These are phyloP conservation scores for Callyntrura sp. DNA, from an alignment of 2,888 invertebrate species.

Conservation along the genomic window DNA sequence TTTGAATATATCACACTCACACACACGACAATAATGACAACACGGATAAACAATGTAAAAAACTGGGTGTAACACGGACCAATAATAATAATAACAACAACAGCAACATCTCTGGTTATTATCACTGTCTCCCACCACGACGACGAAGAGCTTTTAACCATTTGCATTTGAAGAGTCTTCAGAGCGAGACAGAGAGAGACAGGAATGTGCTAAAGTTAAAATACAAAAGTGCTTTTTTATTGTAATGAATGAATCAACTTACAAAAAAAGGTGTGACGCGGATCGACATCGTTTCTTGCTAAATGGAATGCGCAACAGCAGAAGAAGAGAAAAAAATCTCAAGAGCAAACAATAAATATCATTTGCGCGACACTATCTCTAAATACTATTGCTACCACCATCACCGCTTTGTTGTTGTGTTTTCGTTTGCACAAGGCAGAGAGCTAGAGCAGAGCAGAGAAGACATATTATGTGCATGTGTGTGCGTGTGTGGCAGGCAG, in stretches of 20 bases:
- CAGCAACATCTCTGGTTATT: no score
- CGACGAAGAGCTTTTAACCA: background rate
- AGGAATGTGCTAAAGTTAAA: slow-evolving; percentile 7
- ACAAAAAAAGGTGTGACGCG: slow-evolving; percentile 2
- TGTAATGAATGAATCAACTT: slow-evolving; percentile 8
- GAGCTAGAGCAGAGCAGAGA: no score
- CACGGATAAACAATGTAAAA: slow-evolving; percentile 1
- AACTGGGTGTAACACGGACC: slow-evolving; percentile 27
- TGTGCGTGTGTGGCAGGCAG: slow-evolving; percentile 9
- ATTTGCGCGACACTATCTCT: background rate
- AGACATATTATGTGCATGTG: no score
- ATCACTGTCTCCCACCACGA: no score
- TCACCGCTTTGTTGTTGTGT: no score
- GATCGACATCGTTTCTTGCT: background rate
- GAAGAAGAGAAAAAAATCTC: background rate
- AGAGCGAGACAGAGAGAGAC: background rate
- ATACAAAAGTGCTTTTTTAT: background rate
- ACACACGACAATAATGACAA: no score
- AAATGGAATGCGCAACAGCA: background rate
- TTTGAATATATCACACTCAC: no score
- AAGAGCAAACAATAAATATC: slow-evolving; percentile 11
- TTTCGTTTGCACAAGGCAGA: no score
- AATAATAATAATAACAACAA: background rate
- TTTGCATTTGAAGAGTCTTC: slow-evolving; percentile 8
- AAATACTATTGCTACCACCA: no score